A percentile compares a stretch with the other conserved stretches of the same genome.
Conservation (phyloP, 2,113 vertebrate genomes). For the Porphyrio hochstetteri region DNA sequence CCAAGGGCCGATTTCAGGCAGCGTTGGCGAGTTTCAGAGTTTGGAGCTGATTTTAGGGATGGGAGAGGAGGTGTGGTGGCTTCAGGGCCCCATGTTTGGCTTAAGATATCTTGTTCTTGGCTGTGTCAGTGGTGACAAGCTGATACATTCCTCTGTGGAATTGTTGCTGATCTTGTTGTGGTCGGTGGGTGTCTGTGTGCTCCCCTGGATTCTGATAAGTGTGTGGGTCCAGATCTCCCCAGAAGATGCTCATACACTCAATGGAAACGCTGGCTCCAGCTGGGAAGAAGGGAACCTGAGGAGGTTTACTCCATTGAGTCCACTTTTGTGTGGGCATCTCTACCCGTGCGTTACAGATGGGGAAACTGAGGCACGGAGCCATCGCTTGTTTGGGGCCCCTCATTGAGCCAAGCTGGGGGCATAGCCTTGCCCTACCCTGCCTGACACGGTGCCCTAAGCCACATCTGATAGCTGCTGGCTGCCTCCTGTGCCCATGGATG, state of each 20-base stretch:
- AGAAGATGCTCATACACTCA: not conserved
- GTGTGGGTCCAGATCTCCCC: not conserved
- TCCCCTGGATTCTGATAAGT: not conserved
- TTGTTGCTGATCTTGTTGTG: not conserved
- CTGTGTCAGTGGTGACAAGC: not conserved
- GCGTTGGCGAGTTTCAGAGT: not conserved
- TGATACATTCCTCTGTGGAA: not conserved
- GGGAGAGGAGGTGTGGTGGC: not conserved
- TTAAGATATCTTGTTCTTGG: not conserved
- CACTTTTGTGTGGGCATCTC: not conserved
- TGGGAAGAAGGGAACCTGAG: not conserved
- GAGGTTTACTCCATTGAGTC: not conserved
- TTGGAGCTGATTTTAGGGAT: not conserved
- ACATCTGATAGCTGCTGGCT: not conserved
- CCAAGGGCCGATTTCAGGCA: not conserved
- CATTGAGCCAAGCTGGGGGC: accelerated
- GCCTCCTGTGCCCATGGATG: not conserved
- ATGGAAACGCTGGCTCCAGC: not conserved
- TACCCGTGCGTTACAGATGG: not conserved
- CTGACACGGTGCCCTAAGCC: not conserved
- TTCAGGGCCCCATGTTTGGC: not conserved
- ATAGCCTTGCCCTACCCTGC: not conserved
- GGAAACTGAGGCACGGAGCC: not conserved
- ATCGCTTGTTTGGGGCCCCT: not conserved
- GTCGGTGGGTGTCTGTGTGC: not conserved